Base-by-base conservation (phyloP, 1,140 invertebrate genomes). In the Pseudobourletiella spinata region DNA sequence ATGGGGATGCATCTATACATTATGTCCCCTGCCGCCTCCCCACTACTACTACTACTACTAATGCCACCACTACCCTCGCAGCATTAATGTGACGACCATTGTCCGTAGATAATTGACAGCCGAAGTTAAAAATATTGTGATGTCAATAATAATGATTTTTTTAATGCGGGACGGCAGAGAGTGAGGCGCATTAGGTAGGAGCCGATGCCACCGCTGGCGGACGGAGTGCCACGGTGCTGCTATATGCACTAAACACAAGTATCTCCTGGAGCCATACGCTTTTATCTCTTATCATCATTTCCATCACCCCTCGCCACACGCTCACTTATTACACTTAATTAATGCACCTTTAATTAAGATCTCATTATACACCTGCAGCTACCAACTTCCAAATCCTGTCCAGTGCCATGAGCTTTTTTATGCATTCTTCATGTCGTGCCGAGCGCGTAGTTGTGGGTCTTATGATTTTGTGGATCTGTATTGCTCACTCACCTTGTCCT, bases 281-380 rank as follows among this genome's bases (percentile, higher is more conserved):
- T 30, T 57, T 6, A 43, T 24, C 44, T 18, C 18, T 48, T 46
- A 30, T 26, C 51, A 55, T 52, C 55, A 35, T 57, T 18, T 58
- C 35, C 43, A 51, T 22, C 18, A n/a, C 43, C 30, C 22, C 20
- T 42, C 59, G 61, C 51, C 60, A 66, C 61, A 63, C 60, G 57
- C 60, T 59, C 43, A 59, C 60, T 56, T 56, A 26, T 52, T 29
- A 63, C 43, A 63, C 58, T 56, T 68, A 68, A 68, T 68, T 68
- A 68, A 68, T 68, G 66, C 48, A 62, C 32, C 60, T 65, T 63
- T 68, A 68, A 68, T 68, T 68, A 68, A 68, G 55, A 65, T 39
- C 60, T 68, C 66, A 65, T 65, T 68, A 65, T 60, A 60, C 57
- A 64, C 63, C 63, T 64, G 63, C 50, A 64, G 63, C 63, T 64